Evolutionary conservation across 1,140 invertebrate genomes (phyloP).

Genomic region (Camponotus pennsylvanicus): DNA sequence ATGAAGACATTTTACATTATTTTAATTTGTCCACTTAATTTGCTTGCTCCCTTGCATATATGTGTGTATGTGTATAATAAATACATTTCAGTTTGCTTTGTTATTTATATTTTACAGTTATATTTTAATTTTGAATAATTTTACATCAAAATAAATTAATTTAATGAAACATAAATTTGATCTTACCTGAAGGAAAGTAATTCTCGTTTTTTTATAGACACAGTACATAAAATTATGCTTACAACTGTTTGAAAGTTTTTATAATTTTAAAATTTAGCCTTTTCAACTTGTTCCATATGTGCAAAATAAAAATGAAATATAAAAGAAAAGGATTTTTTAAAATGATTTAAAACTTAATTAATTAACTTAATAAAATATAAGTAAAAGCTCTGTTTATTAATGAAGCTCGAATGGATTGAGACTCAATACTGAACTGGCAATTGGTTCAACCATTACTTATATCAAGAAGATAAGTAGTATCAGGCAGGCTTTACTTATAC

Average conservation of each 20-base stretch:
- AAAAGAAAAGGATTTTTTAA: not conserved
- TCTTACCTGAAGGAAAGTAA: constrained; percentile 80
- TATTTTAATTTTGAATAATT: not conserved
- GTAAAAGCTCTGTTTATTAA: not conserved
- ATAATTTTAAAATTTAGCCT: not conserved
- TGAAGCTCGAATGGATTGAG: constrained; percentile 20
- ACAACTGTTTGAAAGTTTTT: not conserved
- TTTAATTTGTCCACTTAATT: not conserved
- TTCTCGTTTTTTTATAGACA: constrained; percentile 81
- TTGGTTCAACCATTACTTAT: constrained; percentile 83
- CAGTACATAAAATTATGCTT: constrained; percentile 70
- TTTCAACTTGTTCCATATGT: not conserved
- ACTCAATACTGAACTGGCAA: constrained; percentile 77
- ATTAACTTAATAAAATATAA: too few species aligned
- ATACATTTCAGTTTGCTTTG: not conserved
- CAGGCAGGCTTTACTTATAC: constrained; percentile 75
- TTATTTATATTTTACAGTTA: not conserved
- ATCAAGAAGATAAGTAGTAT: constrained; percentile 83
- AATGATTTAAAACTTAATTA: constrained; percentile 16
- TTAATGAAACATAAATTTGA: not conserved
- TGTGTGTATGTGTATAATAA: constrained; percentile 4
- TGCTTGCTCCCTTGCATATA: not conserved
- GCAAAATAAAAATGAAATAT: constrained; percentile 13
- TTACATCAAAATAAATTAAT: not conserved
- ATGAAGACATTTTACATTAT: not conserved